Conservation (phyloP, 2,113 vertebrate species). For the Raja brachyura region DNA sequence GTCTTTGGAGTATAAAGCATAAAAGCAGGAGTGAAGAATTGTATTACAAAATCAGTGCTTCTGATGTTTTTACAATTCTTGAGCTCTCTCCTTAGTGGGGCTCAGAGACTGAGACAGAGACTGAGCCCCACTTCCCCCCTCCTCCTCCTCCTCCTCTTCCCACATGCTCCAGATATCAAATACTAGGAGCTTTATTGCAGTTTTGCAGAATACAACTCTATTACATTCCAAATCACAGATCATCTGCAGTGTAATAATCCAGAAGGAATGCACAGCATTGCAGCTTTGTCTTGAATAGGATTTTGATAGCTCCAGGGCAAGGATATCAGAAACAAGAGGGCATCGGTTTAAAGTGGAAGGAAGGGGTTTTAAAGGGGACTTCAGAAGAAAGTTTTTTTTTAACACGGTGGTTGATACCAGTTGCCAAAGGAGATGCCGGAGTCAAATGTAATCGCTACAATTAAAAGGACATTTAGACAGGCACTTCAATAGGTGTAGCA, state of each 20-base stretch:
- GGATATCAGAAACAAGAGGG: no score
- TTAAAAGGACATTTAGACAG: no score
- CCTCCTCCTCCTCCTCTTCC: neutral
- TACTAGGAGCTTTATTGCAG: neutral
- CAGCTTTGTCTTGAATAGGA: neutral
- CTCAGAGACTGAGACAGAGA: no score
- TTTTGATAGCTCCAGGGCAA: no score
- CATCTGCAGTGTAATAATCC: neutral
- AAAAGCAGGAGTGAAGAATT: neutral
- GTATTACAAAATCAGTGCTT: neutral
- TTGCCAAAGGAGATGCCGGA: no score
- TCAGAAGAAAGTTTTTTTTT: no score
- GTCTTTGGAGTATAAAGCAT: neutral
- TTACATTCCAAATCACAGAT: neutral
- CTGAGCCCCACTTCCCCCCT: neutral
- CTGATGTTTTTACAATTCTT: neutral
- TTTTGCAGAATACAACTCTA: neutral
- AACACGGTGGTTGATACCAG: no score
- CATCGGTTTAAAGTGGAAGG: no score
- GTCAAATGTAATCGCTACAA: no score
- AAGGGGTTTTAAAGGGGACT: no score
- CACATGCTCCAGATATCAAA: neutral
- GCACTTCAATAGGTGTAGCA: no score
- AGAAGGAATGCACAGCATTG: neutral
- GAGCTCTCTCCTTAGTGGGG: neutral